These are phyloP conservation scores for Entomobrya multifasciata DNA, from an alignment of 2,888 invertebrate species.

Conservation along the genomic window DNA sequence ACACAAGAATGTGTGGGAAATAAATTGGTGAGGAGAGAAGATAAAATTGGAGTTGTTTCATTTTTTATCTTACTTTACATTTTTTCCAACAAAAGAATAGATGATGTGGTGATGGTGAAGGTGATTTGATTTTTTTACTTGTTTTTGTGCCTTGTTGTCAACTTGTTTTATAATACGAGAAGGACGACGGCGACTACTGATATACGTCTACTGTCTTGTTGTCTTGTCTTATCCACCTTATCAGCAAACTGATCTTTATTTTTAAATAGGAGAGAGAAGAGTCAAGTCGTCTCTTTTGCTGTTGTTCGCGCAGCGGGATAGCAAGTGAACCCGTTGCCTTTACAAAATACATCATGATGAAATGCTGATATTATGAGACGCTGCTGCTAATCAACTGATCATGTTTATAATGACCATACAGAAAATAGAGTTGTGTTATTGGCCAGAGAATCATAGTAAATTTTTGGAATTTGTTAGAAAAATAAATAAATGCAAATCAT, in stretches of 20 bases:
- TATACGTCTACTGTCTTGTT: neutral
- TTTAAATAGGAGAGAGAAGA: no score
- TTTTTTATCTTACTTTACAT: conserved; percentile 22
- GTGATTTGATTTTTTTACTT: conserved; percentile 14
- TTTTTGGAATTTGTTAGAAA: no score
- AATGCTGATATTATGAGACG: neutral
- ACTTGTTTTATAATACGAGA: conserved; percentile 19
- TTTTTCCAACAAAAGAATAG: conserved; percentile 4
- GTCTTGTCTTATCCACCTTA: neutral
- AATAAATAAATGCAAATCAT: no score
- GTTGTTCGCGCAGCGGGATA: conserved; percentile 35
- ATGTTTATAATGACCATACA: no score
- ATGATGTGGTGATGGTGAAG: conserved; percentile 11
- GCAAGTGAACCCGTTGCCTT: conserved; percentile 32
- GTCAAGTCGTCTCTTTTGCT: conserved; percentile 6
- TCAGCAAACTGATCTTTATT: conserved; percentile 12
- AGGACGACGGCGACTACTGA: neutral
- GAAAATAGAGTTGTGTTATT: no score
- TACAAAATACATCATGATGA: neutral
- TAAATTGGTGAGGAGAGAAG: conserved; percentile 34
- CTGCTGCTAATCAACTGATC: neutral
- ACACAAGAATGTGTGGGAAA: conserved; percentile 45
- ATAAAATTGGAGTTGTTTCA: conserved; percentile 21
- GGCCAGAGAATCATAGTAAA: no score
- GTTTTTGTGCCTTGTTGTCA: conserved; percentile 43